Evolutionary conservation across 2,797 vertebrate species (phyloP).

Genomic region (Aeoliscus strigatus): DNA sequence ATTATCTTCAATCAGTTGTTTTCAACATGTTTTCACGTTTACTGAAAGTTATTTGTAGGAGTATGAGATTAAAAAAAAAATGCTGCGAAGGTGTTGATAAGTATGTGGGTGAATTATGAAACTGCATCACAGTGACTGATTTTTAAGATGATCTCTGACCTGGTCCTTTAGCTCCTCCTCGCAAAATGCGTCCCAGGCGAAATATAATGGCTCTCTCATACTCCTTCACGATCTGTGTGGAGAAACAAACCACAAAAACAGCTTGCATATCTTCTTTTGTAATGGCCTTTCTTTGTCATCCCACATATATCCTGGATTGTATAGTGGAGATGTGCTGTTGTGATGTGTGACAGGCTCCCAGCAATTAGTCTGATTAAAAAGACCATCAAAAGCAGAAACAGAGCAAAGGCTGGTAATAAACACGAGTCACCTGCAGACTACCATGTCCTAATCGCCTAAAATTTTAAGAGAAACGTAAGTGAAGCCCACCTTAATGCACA

Average conservation of each 20-base stretch:
- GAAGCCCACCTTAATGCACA: conserved; percentile 91
- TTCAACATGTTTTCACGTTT: too few relatives aligned
- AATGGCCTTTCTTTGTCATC: not conserved
- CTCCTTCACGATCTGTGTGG: conserved; percentile 90
- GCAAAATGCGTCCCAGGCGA: conserved; percentile 86
- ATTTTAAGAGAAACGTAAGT: conserved; percentile 1
- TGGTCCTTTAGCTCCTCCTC: conserved; percentile 92
- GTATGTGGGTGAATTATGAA: not conserved
- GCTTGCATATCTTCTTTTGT: not conserved
- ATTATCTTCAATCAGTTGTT: too few relatives aligned
- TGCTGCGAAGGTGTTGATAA: too few relatives aligned
- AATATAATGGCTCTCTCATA: conserved; percentile 97
- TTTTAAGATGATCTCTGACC: conserved; percentile 64
- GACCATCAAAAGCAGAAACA: not conserved
- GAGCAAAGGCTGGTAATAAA: conserved; percentile 3
- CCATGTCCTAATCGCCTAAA: conserved; percentile 1
- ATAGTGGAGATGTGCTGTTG: not conserved
- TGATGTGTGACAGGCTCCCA: not conserved
- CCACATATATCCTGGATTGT: not conserved
- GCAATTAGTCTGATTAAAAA: not conserved
- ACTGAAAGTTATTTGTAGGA: not conserved
- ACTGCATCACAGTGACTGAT: not conserved
- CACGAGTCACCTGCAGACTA: too few relatives aligned
- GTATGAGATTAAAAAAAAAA: conserved; percentile 1
- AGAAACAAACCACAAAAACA: conserved; percentile 12